Base-by-base conservation (phyloP, 2,888 invertebrate genomes). In the Sipha maydis region DNA sequence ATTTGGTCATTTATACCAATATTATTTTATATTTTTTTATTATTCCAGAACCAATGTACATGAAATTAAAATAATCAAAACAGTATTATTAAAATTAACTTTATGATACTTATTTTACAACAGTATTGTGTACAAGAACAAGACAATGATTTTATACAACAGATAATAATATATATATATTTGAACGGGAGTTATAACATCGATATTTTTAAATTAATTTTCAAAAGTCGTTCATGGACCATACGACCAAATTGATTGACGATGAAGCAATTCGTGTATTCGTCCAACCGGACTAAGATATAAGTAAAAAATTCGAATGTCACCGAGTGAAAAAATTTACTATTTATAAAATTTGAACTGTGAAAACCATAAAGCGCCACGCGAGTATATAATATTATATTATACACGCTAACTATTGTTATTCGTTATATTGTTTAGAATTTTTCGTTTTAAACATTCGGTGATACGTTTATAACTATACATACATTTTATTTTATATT, bases 341-440 rank as follows among this genome's bases (percentile, higher is more conserved):
- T 21, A 31, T 31, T 78, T 28, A n/a, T 14, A 14, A 19, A 78
- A 78, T 78, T 78, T 54, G 54, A 78, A 78, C 54, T 56, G 54
- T 31, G 54, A 21, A 78, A 78, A 78, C 31, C 48, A 54, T 31
- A 19, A 77, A 9, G 14, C 28, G 19, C 17, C 1, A 28, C 4
- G 48, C 14, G 28, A n/a, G n/a, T 48, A 77, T 28, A 28, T 28
- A 25, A 17, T 48, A 8, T 38, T 73, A 21, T 73, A 77, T 77
- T n/a, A 77, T 28, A 77, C 41, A 41, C 19, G 77, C 8, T 38
- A 25, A 31, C 54, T 54, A 11, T 78, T n/a, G n/a, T n/a, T n/a
- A n/a, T n/a, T n/a, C n/a, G n/a, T n/a, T n/a, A n/a, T n/a, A n/a
- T n/a, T 78, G 54, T 78, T 78, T 54, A 11, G 21, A 21, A 28